Evolutionary conservation across 2,113 vertebrate genomes (phyloP).

Genomic region (Ardeotis arabs): DNA sequence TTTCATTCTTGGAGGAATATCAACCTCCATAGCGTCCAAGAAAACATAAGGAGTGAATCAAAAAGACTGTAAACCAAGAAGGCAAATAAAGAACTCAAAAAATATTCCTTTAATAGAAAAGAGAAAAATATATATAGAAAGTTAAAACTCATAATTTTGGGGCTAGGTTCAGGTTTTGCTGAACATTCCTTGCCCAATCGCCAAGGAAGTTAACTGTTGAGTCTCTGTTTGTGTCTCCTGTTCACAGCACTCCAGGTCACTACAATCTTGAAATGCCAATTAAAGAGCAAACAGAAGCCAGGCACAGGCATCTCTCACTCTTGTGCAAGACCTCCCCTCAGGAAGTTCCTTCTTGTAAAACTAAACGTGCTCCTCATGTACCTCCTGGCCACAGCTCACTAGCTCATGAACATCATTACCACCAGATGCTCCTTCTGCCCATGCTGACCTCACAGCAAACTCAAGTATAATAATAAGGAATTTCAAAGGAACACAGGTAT

Average conservation of each 20-base stretch:
- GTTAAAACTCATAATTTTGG: not conserved
- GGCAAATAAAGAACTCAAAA: not conserved
- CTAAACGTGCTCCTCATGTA: fast-evolving
- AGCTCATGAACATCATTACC: not conserved
- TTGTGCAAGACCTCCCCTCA: not conserved
- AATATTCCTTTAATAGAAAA: not conserved
- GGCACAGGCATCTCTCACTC: not conserved
- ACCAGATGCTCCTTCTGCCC: not conserved
- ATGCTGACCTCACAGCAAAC: not conserved
- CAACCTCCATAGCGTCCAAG: not conserved
- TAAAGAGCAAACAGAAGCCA: not conserved
- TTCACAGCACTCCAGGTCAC: not conserved
- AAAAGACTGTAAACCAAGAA: not conserved
- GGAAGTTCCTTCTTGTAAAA: not conserved
- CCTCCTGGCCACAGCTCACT: not conserved
- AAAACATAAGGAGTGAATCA: not conserved
- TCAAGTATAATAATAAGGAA: not conserved
- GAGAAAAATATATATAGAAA: not conserved
- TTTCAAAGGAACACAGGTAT: not conserved
- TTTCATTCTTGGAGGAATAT: not conserved
- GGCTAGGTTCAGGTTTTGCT: not conserved
- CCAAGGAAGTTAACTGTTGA: not conserved
- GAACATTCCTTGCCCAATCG: not conserved
- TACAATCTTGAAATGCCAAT: not conserved
- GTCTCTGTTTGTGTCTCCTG: not conserved